phyloP scores from a whole-genome alignment of 1,140 invertebrate genomes.

The Lepidostoma basale region DNA sequence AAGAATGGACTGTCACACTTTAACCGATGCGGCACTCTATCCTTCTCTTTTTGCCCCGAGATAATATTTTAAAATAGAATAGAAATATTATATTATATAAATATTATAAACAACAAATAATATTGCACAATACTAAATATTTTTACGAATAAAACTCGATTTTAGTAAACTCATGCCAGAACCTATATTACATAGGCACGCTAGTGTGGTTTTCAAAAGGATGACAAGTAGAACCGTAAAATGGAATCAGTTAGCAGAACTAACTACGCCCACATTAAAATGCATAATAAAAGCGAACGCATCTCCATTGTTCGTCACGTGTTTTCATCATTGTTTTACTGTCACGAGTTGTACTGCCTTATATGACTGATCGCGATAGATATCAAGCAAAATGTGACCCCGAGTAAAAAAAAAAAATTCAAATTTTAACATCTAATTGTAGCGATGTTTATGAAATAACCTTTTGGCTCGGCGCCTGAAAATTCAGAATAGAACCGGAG shows the following conservation, averaged over 20 bases:
- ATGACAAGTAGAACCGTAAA: background rate
- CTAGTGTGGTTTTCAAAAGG: background rate
- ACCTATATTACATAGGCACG: background rate
- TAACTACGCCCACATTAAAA: background rate
- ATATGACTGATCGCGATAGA: too few species aligned
- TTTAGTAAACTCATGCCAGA: background rate
- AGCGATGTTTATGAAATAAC: background rate
- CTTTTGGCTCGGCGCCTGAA: conserved; percentile 3
- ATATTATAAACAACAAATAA: background rate
- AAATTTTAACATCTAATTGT: background rate
- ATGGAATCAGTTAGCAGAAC: background rate
- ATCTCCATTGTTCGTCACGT: conserved; percentile 7
- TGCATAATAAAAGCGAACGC: background rate
- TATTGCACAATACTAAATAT: background rate
- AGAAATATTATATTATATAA: too few species aligned
- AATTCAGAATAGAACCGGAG: too few species aligned
- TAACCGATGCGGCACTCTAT: too few species aligned
- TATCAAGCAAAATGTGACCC: background rate
- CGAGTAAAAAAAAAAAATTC: background rate
- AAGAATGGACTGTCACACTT: too few species aligned
- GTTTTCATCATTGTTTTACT: background rate
- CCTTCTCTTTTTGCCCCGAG: too few species aligned
- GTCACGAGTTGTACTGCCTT: background rate
- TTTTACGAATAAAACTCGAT: background rate
- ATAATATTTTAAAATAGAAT: too few species aligned